Conservation (phyloP, 2,888 invertebrate species). For the Clistopyga incitator region DNA sequence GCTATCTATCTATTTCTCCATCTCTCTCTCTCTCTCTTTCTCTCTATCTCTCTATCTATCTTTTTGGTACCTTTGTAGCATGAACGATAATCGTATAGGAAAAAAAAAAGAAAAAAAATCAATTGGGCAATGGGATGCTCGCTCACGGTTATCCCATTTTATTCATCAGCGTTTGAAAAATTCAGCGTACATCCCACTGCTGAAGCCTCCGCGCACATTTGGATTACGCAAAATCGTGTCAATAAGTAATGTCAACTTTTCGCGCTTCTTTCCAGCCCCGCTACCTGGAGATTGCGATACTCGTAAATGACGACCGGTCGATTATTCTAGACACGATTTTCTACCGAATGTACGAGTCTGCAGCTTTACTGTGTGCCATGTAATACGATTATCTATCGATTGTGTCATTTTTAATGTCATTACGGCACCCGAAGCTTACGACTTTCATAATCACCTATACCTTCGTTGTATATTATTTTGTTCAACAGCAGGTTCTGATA, state of each 20-base stretch:
- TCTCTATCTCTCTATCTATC: constrained; percentile 30
- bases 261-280: constrained; percentile 4
- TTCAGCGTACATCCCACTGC: constrained; percentile 40
- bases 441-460: constrained; percentile 54
- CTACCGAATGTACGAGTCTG: constrained; percentile 42
- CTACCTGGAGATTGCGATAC: constrained; percentile 4
- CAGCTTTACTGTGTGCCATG: constrained; percentile 48
- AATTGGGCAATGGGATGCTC: constrained; percentile 30
- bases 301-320: constrained; percentile 1
- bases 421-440: constrained; percentile 59
- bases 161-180: constrained; percentile 11
- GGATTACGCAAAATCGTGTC: constrained; percentile 59
- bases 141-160: not conserved
- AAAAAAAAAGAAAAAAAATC: no score
- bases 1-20: not conserved
- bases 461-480: constrained; percentile 67
- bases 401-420: constrained; percentile 44
- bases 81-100: constrained; percentile 59
- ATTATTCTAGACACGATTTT: constrained; percentile 52
- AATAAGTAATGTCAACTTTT: constrained; percentile 32
- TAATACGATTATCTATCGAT: constrained; percentile 37
- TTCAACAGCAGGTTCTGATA: constrained; percentile 81
- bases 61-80: constrained; percentile 58
- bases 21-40: constrained; percentile 35
- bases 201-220: constrained; percentile 48